Evolutionary conservation across 2,113 vertebrate genomes (phyloP), one percentile per base, ranked within the genome.

Genomic region (Bubo scandiacus): DNA sequence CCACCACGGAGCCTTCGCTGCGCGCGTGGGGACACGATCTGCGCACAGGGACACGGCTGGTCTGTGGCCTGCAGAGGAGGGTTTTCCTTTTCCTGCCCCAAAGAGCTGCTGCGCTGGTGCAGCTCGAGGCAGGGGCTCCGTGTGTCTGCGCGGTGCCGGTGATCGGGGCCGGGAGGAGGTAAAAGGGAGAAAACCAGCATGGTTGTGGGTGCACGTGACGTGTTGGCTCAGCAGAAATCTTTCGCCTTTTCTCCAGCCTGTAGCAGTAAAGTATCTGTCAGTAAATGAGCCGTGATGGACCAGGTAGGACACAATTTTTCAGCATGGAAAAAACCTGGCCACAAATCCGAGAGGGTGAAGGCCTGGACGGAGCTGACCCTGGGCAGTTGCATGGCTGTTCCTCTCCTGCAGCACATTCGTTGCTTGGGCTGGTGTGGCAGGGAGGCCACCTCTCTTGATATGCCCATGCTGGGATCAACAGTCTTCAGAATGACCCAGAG

Each of bases 71-170:
- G 3, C 6, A 30, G 23, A 38, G 30, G 15, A 47, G 11, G 8
- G 11, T 14, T 82, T 90, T 55, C 14, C 45, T 63, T 20, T 49
- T 27, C 54, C 17, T 61, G 57, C 14, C 65, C 45, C 20, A 11
- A 58, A 38, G 8, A 25, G 5, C 29, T 62, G 72, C 68, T 75
- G 66, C 15, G 29, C n/a, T 45, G 52, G 25, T 51, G 59, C 65
- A 30, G 34, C 72, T 47, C 0, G 0, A 49, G 74, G 80, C 57
- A 47, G 32, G 6, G 6, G 61, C 38, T 65, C 27, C 9, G 0
- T 1, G 21, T 7, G 12, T 9, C 58, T 0, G 0, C 11, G 36
- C 0, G 4, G 21, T 42, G 65, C 55, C 0, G 5, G 42, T 49
- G 74, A 15, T 2, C 1, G 3, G 49, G 25, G 18, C 16, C 27